A percentile compares a stretch with the other conserved stretches of the same genome.
Conservation (phyloP, 2,888 invertebrate genomes). For the Drosophila macrospina region DNA sequence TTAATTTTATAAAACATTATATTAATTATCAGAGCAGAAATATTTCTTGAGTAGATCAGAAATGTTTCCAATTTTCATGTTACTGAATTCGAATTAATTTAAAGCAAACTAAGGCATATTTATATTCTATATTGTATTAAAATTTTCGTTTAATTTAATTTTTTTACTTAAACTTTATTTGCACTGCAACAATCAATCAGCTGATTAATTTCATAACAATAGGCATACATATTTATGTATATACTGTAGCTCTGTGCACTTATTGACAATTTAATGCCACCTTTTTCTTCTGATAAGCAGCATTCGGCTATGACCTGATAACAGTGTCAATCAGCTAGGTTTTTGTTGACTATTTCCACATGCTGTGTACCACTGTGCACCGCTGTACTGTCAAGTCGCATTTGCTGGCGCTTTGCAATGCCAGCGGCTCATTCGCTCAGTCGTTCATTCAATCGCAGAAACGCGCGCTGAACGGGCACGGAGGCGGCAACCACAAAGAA, state of each 20-base stretch:
- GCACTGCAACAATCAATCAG: background rate
- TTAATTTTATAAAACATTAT: no score
- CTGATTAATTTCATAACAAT: background rate
- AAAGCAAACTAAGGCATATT: no score
- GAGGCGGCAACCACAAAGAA: constrained; percentile 8
- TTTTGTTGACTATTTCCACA: background rate
- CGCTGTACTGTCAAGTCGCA: constrained; percentile 19
- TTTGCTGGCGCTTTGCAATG: constrained; percentile 4
- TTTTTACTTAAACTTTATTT: background rate
- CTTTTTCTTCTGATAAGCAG: constrained; percentile 1
- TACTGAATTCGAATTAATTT: no score
- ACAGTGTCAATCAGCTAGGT: background rate
- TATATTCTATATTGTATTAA: background rate
- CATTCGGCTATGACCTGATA: constrained; percentile 7
- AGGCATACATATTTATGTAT: background rate
- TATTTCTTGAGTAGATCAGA: no score
- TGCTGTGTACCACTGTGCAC: constrained; percentile 15
- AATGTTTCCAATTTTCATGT: no score
- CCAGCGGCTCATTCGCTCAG: constrained; percentile 15
- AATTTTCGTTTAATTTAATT: background rate
- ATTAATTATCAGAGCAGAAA: no score
- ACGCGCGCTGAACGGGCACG: constrained; percentile 43
- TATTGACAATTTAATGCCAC: background rate
- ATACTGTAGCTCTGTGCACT: background rate
- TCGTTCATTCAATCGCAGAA: constrained; percentile 45